Conservation (phyloP, 2,888 invertebrate genomes). For the Quadroppia sp. region DNA sequence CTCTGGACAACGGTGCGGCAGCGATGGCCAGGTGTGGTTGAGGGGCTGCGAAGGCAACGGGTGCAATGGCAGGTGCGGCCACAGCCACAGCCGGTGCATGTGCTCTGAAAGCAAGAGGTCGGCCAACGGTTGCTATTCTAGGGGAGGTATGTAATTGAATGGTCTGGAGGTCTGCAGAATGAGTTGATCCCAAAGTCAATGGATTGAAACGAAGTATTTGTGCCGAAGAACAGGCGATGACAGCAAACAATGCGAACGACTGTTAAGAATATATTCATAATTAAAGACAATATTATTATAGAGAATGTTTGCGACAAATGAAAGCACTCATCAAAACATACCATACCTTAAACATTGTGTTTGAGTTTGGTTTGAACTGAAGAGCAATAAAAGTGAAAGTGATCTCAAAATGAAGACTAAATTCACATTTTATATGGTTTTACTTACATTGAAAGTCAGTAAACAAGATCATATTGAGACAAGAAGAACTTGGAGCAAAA, state of each 20-base stretch:
- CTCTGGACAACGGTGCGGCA: neutral
- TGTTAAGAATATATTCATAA: neutral
- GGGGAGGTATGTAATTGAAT: neutral
- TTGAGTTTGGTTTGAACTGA: neutral
- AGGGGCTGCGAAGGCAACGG: neutral
- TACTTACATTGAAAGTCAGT: conserved; percentile 3
- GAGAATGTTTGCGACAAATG: no score
- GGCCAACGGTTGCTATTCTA: neutral
- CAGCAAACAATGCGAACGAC: conserved; percentile 7
- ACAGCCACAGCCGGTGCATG: neutral
- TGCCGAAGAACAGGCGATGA: neutral
- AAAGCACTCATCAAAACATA: no score
- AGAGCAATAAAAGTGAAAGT: neutral
- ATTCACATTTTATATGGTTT: conserved; percentile 21
- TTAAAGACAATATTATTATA: neutral
- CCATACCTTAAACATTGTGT: conserved; percentile 23
- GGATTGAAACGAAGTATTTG: neutral
- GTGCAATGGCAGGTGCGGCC: neutral
- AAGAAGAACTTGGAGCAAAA: neutral
- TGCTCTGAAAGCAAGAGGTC: neutral
- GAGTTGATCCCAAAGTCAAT: neutral
- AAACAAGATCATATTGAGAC: neutral
- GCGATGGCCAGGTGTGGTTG: neutral
- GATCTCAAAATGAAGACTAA: neutral
- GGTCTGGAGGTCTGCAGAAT: neutral